phyloP scores from a whole-genome alignment of 2,888 invertebrate genomes.

The Spilarctia lutea region DNA sequence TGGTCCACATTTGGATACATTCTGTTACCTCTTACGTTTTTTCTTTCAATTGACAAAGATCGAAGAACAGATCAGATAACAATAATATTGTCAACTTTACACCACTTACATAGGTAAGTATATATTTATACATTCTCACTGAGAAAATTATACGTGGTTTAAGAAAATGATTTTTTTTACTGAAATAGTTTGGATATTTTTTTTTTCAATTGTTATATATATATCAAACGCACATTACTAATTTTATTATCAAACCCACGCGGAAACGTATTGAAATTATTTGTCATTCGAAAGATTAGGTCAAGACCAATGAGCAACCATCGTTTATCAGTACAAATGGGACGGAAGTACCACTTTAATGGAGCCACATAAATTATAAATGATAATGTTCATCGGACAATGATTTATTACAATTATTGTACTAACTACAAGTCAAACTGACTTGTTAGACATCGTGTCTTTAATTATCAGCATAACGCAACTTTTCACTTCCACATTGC shows the following conservation, averaged over 20 bases:
- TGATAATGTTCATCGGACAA: conserved; percentile 51
- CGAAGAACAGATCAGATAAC: background rate
- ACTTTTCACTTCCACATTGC: conserved; percentile 37
- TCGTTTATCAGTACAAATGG: conserved; percentile 63
- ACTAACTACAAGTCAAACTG: conserved; percentile 25
- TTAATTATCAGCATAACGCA: conserved; percentile 38
- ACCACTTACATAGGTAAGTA: background rate
- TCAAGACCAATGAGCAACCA: conserved; percentile 74
- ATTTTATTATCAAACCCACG: conserved; percentile 24
- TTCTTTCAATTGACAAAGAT: background rate
- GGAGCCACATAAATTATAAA: conserved; percentile 42
- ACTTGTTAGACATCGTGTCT: conserved; percentile 24
- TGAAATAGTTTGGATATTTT: background rate
- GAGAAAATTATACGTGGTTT: background rate
- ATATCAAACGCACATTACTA: background rate
- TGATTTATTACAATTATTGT: conserved; percentile 34
- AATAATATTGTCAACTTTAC: background rate
- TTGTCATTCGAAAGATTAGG: conserved; percentile 67
- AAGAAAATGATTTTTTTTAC: background rate
- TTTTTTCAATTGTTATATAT: too few species aligned
- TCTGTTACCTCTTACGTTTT: background rate
- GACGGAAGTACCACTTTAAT: conserved; percentile 61
- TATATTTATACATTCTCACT: background rate
- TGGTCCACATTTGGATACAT: background rate
- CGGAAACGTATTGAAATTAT: conserved; percentile 57